These are phyloP conservation scores for Temnothorax ravouxi DNA, from an alignment of 2,888 invertebrate species.

Conservation along the genomic window DNA sequence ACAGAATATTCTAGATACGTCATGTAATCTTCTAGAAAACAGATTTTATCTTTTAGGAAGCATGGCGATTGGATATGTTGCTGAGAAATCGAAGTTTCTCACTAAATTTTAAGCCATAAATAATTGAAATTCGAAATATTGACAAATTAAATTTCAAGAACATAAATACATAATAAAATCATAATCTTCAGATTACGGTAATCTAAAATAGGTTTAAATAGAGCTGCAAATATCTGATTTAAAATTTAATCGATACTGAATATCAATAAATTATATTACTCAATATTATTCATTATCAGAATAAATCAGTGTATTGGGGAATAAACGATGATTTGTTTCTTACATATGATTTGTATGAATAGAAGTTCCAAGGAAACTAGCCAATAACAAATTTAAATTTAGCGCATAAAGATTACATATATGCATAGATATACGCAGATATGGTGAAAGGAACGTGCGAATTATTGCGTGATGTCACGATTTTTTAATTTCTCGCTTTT, in stretches of 20 bases:
- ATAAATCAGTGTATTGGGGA: not conserved
- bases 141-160: slow-evolving; percentile 1
- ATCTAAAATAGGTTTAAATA: not conserved
- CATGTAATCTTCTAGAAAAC: not conserved
- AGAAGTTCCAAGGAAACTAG: not conserved
- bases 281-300: not conserved
- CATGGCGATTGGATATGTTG: not conserved
- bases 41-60: slow-evolving; percentile 32
- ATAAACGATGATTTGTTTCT: no score
- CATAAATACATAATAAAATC: not conserved
- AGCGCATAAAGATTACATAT: not conserved
- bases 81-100: not conserved
- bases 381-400: not conserved
- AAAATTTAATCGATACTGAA: not conserved
- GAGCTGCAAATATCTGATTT: not conserved
- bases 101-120: not conserved
- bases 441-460: slow-evolving; percentile 36
- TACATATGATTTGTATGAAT: not conserved
- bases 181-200: not conserved
- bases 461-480: slow-evolving; percentile 59
- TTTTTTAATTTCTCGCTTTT: slow-evolving; percentile 61
- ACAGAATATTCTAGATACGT: not conserved
- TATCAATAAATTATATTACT: not conserved
- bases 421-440: not conserved
- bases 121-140: not conserved